phyloP scores from a whole-genome alignment of 1,140 invertebrate genomes.

The Sycophila sp. region DNA sequence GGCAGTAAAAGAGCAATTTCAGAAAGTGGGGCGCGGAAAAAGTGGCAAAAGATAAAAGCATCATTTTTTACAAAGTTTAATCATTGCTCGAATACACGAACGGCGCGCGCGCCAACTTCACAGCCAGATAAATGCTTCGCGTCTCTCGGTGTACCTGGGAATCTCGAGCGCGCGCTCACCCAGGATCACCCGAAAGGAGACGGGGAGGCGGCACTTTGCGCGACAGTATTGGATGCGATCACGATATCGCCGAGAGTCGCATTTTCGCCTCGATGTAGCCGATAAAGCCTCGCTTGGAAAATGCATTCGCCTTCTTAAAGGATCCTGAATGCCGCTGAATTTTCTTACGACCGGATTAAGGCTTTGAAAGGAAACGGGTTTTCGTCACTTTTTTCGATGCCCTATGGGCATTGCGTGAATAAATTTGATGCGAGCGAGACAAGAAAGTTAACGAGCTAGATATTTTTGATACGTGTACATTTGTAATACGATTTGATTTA shows the following conservation, averaged over 20 bases:
- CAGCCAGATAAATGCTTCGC: not conserved
- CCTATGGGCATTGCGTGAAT: no score
- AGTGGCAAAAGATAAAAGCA: slow-evolving; percentile 16
- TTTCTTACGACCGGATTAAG: no score
- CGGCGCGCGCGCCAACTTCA: not conserved
- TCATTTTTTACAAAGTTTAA: slow-evolving; percentile 28
- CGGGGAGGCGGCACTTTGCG: not conserved
- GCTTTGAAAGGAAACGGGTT: no score
- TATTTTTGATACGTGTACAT: no score
- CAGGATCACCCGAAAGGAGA: not conserved
- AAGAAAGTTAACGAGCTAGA: no score
- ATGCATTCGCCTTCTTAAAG: no score
- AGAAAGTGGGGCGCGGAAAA: slow-evolving; percentile 9
- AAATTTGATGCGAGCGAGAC: no score
- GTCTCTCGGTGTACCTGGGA: not conserved
- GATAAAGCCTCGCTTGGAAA: not conserved
- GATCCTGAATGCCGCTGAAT: no score
- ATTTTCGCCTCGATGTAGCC: slow-evolving; percentile 2
- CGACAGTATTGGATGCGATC: not conserved
- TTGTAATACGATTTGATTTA: no score
- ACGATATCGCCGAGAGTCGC: not conserved
- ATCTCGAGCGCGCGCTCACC: not conserved
- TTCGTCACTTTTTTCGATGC: no score
- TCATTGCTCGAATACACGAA: slow-evolving; percentile 15
- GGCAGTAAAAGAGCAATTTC: slow-evolving; percentile 14